Evolutionary conservation across 2,797 vertebrate species (phyloP).

Genomic region (Anguilla marmorata): DNA sequence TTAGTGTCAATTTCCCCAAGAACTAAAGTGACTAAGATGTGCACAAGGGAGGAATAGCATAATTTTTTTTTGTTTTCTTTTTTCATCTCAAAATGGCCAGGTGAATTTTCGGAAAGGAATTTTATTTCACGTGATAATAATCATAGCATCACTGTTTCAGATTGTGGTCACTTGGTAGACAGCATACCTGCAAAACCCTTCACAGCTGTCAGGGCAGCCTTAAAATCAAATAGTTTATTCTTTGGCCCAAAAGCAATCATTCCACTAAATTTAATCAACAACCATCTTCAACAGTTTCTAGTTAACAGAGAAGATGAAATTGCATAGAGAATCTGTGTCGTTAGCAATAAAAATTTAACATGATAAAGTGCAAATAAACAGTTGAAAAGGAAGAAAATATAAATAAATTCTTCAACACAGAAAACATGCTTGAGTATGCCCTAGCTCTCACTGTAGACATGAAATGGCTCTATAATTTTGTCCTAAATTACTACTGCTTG

Average conservation of each 20-base stretch:
- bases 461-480: neutral
- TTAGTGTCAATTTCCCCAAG: neutral
- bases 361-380: neutral
- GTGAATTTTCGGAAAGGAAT: neutral
- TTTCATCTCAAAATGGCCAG: neutral
- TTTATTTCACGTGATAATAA: neutral
- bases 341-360: neutral
- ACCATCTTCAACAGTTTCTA: neutral
- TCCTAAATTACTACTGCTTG: neutral
- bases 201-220: neutral
- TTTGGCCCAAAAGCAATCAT: neutral
- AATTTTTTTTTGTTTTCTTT: neutral
- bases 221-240: neutral
- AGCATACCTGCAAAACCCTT: neutral
- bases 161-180: neutral
- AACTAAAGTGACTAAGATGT: conserved; percentile 1
- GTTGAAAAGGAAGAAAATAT: neutral
- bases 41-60: neutral
- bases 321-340: neutral
- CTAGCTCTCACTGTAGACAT: neutral
- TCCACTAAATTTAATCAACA: neutral
- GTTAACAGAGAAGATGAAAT: neutral
- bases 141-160: neutral
- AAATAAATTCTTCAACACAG: neutral
- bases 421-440: neutral